A percentile compares a stretch with the other conserved stretches of the same genome.
Evolutionary conservation across 2,113 vertebrate genomes (phyloP).

Genomic region (Haemorhous mexicanus): DNA sequence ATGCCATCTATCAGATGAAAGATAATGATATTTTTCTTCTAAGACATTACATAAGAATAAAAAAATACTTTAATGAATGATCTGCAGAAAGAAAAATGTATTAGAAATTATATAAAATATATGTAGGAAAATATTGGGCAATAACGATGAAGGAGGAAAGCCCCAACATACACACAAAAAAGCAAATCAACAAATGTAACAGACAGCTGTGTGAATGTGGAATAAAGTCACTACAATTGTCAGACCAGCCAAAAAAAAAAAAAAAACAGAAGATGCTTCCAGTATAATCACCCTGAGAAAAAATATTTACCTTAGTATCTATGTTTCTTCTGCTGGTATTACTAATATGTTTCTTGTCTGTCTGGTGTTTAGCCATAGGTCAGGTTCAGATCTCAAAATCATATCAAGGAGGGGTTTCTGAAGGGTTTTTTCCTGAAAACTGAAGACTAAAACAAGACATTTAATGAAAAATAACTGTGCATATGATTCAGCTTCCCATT

Average conservation of each 20-base stretch:
- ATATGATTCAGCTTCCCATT: neutral
- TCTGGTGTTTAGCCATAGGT: neutral
- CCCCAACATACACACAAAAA: fast-evolving
- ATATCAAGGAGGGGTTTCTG: neutral
- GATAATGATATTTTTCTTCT: neutral
- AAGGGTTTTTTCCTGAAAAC: neutral
- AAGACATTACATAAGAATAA: neutral
- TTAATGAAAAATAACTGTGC: neutral
- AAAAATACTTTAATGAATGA: neutral
- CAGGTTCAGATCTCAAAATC: neutral
- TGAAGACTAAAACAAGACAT: neutral
- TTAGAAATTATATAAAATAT: neutral
- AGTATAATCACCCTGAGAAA: neutral
- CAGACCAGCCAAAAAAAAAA: neutral
- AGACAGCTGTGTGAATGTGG: neutral
- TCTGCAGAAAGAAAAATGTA: neutral
- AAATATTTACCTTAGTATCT: neutral
- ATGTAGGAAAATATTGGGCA: neutral
- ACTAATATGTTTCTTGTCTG: neutral
- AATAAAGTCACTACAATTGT: neutral
- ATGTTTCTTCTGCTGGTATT: neutral
- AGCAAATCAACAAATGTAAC: neutral
- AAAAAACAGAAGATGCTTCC: neutral
- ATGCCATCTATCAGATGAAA: neutral
- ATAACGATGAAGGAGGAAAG: neutral